Percentiles rank a stretch among this genome's conserved stretches.
Evolutionary conservation across 2,113 vertebrate species (phyloP).

Genomic region (Zootoca vivipara): DNA sequence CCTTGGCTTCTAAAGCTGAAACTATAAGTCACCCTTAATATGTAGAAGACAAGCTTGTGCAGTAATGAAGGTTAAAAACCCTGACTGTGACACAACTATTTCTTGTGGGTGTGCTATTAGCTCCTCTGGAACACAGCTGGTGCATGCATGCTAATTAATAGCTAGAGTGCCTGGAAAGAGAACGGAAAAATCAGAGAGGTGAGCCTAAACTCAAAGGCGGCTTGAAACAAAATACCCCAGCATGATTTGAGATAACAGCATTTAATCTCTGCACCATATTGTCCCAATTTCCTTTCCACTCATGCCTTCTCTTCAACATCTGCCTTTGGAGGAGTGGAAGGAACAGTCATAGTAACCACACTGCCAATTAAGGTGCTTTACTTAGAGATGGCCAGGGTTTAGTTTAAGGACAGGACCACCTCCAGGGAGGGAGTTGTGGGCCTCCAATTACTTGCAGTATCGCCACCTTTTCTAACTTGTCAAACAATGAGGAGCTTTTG

Average conservation of each 20-base stretch:
- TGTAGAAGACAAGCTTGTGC: neutral
- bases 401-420: constrained; percentile 76
- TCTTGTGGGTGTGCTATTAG: neutral
- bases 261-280: constrained; percentile 53
- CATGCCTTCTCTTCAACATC: constrained; percentile 50
- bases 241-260: constrained; percentile 49
- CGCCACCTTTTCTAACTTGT: constrained; percentile 65
- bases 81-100: neutral
- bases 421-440: constrained; percentile 67
- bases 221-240: constrained; percentile 28
- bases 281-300: constrained; percentile 55
- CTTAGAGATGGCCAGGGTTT: constrained; percentile 65
- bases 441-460: constrained; percentile 72
- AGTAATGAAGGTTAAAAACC: neutral
- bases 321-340: constrained; percentile 33
- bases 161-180: neutral
- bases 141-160: constrained; percentile 9
- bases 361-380: constrained; percentile 68
- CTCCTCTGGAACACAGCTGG: neutral
- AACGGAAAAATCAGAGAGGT: constrained; percentile 53
- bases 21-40: neutral
- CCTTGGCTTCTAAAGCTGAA: neutral
- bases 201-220: constrained; percentile 40
- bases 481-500: constrained; percentile 70
- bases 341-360: constrained; percentile 50